Percentiles rank a stretch among this genome's conserved stretches.
Evolutionary conservation across 2,113 vertebrate species (phyloP).

Genomic region (Pardalotus punctatus): DNA sequence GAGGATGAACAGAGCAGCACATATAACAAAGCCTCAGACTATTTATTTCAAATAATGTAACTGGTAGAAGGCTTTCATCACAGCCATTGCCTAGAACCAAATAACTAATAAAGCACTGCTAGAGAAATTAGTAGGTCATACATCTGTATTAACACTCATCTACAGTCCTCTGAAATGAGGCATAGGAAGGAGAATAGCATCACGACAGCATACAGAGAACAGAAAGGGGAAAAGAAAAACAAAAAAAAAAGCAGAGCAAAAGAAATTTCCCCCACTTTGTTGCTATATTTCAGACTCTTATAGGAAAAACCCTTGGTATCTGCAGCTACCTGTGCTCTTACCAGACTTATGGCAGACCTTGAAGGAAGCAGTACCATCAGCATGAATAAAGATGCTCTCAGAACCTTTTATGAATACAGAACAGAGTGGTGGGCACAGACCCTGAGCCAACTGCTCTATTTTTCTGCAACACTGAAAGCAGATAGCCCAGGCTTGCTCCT

Average conservation of each 20-base stretch:
- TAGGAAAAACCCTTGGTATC: neutral
- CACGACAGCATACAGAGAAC: neutral
- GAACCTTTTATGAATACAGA: constrained; percentile 5
- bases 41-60: neutral
- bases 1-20: neutral
- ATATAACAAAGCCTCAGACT: neutral
- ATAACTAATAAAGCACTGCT: neutral
- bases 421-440: neutral
- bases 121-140: neutral
- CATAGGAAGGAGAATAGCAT: neutral
- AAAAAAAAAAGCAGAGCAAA: neutral
- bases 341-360: neutral
- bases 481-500: constrained; percentile 72
- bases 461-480: constrained; percentile 62
- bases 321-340: neutral
- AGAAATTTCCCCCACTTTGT: neutral
- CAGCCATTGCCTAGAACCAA: neutral
- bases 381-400: constrained; percentile 51
- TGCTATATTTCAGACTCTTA: neutral
- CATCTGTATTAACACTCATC: neutral
- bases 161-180: neutral
- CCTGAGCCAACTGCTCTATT: neutral
- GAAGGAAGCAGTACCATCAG: constrained; percentile 63
- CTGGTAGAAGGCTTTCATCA: neutral
- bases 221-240: accelerated